Conservation (phyloP, 92 coral and sea anemone genomes). For the Palythoa caribaeorum region DNA sequence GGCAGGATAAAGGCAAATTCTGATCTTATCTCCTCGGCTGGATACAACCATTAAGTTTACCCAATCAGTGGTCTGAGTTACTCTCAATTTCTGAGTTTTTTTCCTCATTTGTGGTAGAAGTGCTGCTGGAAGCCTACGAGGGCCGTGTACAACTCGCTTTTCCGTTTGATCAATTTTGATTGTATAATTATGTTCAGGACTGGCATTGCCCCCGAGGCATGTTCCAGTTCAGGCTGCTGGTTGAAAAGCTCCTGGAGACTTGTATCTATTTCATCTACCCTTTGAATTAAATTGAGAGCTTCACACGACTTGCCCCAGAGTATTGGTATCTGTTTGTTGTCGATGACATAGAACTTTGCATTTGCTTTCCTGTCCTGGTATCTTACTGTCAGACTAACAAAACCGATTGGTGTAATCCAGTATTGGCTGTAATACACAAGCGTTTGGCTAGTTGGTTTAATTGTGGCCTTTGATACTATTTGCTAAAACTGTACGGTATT, state of each 20-base stretch:
- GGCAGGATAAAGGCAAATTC: constrained; percentile 59
- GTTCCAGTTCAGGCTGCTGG: constrained; percentile 61
- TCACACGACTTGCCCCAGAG: constrained; percentile 66
- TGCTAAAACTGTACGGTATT: constrained; percentile 54
- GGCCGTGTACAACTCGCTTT: constrained; percentile 64
- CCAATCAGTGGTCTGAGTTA: constrained; percentile 67
- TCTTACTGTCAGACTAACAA: constrained; percentile 46
- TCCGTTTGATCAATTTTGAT: constrained; percentile 51
- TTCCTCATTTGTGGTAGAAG: constrained; percentile 50
- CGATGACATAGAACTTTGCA: constrained; percentile 65
- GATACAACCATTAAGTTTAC: constrained; percentile 64
- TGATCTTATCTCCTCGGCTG: constrained; percentile 52
- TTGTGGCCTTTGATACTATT: constrained; percentile 57
- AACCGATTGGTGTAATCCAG: constrained; percentile 61
- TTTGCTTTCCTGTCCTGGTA: constrained; percentile 43
- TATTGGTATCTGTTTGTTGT: constrained; percentile 59
- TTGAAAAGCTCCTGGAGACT: constrained; percentile 53
- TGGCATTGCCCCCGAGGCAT: constrained; percentile 63
- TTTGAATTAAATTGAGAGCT: constrained; percentile 61
- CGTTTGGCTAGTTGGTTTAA: constrained; percentile 65
- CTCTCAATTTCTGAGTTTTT: constrained; percentile 64
- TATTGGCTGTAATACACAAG: constrained; percentile 68
- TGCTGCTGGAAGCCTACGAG: constrained; percentile 68
- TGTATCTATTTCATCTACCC: constrained; percentile 54
- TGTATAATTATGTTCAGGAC: constrained; percentile 58